Conservation (phyloP, 2,797 vertebrate genomes). For the Thripadectes ignobilis region DNA sequence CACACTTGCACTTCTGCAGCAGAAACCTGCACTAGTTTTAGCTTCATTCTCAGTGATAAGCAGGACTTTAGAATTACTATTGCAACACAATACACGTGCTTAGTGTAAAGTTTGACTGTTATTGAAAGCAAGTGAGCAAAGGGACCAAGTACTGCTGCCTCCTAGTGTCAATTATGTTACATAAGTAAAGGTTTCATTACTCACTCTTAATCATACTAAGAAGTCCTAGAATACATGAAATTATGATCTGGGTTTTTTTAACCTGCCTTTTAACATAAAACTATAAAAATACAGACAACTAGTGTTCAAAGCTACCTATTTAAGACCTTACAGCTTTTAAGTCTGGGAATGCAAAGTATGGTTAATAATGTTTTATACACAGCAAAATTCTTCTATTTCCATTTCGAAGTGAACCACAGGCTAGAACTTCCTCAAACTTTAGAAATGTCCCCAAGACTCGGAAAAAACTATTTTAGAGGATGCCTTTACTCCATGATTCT, state of each 20-base stretch:
- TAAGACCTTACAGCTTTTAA: background rate
- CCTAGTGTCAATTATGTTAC: background rate
- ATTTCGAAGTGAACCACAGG: background rate
- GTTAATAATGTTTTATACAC: background rate
- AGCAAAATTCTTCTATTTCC: background rate
- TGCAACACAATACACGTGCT: background rate
- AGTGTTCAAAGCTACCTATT: background rate
- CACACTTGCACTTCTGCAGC: constrained; percentile 6
- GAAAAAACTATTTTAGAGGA: background rate
- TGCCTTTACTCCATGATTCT: background rate
- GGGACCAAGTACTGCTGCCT: constrained; percentile 23
- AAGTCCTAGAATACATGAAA: background rate
- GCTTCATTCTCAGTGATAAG: background rate
- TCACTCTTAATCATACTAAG: background rate
- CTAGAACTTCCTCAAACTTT: background rate
- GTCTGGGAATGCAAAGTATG: background rate
- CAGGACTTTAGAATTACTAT: background rate
- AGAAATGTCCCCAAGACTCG: background rate
- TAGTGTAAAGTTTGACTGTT: background rate
- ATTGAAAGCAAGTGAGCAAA: background rate
- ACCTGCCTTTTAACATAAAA: background rate
- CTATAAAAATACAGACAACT: background rate
- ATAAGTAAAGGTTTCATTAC: background rate
- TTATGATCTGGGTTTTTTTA: background rate
- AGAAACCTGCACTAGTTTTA: background rate